Evolutionary conservation across 2,113 vertebrate species (phyloP).

Genomic region (Coptodon bakossiorum): DNA sequence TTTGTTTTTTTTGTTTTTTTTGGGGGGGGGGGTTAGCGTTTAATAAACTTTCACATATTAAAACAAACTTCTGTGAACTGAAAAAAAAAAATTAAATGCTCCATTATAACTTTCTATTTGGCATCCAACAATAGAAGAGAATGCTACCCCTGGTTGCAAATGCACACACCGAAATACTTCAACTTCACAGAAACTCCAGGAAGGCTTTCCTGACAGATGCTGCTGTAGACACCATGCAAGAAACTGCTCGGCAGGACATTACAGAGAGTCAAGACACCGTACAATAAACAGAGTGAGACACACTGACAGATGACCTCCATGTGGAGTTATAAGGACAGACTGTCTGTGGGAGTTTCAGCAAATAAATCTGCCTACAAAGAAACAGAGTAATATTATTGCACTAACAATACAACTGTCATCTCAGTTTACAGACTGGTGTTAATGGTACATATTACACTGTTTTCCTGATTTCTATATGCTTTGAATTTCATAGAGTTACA

Average conservation of each 20-base stretch:
- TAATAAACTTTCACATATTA: background rate
- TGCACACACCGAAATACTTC: background rate
- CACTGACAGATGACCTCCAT: background rate
- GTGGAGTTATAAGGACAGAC: background rate
- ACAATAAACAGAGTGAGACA: background rate
- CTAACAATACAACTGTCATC: background rate
- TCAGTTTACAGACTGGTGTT: background rate
- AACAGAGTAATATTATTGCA: background rate
- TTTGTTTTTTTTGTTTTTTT: rapidly evolving
- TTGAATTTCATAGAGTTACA: background rate
- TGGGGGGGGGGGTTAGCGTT: too few species aligned
- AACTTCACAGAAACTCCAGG: background rate
- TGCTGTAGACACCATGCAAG: background rate
- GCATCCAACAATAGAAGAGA: background rate
- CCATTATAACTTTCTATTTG: background rate
- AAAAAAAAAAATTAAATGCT: background rate
- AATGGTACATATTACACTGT: background rate
- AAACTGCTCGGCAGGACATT: background rate
- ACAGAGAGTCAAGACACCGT: background rate
- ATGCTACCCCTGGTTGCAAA: background rate
- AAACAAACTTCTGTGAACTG: background rate
- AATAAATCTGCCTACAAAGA: background rate
- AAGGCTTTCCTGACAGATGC: background rate
- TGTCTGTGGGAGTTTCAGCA: background rate
- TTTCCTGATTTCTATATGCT: background rate